A percentile compares a stretch with the other conserved stretches of the same genome.
Evolutionary conservation across 2,113 vertebrate species (phyloP).

Genomic region (crab-eating macaque (Macaca fascicularis)): T2T-MFA8v1.1 NC_088387.1:95548001-95548500

Average conservation of each 20-base stretch:
- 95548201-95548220: conserved; percentile 65
- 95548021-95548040: neutral
- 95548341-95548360: conserved; percentile 32
- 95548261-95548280: conserved; percentile 70
- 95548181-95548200: conserved; percentile 71
- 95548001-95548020: neutral
- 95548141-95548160: conserved; percentile 36
- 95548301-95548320: conserved; percentile 56
- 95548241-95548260: conserved; percentile 59
- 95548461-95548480: conserved; percentile 10
- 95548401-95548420: conserved; percentile 41
- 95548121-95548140: conserved; percentile 52
- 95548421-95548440: conserved; percentile 36
- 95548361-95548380: conserved; percentile 13
- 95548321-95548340: conserved; percentile 26
- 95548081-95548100: neutral
- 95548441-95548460: conserved; percentile 40
- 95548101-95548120: neutral
- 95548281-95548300: conserved; percentile 57
- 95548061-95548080: neutral
- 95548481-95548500: conserved; percentile 43
- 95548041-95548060: neutral
- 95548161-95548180: conserved; percentile 57
- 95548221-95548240: conserved; percentile 76
- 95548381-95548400: conserved; percentile 76